These are phyloP conservation scores for Hycleus cichorii DNA, from an alignment of 1,140 invertebrate genomes.

Conservation along the genomic window DNA sequence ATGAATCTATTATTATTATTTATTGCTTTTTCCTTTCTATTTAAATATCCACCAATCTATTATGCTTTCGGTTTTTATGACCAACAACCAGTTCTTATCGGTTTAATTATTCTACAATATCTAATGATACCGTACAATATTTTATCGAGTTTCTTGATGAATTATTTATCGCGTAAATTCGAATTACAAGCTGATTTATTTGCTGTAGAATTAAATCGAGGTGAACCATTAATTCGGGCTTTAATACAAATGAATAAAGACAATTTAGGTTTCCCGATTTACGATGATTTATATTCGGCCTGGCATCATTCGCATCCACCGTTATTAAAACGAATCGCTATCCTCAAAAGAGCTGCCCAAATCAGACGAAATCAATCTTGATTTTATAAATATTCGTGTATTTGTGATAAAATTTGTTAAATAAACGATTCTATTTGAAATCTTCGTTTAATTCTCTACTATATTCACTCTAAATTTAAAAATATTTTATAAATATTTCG, in stretches of 20 bases:
- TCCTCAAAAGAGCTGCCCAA: conserved; percentile 16
- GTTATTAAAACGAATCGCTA: conserved; percentile 78
- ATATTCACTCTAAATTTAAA: too few relatives aligned
- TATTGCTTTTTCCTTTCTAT: conserved; percentile 76
- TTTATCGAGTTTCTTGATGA: conserved; percentile 62
- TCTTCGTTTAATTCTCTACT: too few relatives aligned
- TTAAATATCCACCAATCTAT: conserved; percentile 73
- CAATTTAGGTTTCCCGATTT: conserved; percentile 89
- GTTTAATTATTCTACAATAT: conserved; percentile 83
- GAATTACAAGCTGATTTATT: conserved; percentile 97
- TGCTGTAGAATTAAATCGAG: conserved; percentile 70
- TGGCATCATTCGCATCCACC: conserved; percentile 97
- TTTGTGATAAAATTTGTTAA: too few relatives aligned
- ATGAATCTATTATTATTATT: conserved; percentile 71
- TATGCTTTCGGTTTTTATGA: conserved; percentile 79
- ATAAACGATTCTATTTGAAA: too few relatives aligned
- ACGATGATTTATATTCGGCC: conserved; percentile 81
- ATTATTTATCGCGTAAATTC: conserved; percentile 62
- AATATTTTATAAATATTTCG: too few relatives aligned
- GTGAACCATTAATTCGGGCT: conserved; percentile 63
- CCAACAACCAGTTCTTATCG: conserved; percentile 81
- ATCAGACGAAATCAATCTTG: not conserved
- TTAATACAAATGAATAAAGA: conserved; percentile 91
- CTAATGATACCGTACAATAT: conserved; percentile 92
- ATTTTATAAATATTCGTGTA: too few relatives aligned